These are phyloP conservation scores for Steinernema hermaphroditum DNA, from an alignment of 2,888 invertebrate species.

Conservation along the genomic window DNA sequence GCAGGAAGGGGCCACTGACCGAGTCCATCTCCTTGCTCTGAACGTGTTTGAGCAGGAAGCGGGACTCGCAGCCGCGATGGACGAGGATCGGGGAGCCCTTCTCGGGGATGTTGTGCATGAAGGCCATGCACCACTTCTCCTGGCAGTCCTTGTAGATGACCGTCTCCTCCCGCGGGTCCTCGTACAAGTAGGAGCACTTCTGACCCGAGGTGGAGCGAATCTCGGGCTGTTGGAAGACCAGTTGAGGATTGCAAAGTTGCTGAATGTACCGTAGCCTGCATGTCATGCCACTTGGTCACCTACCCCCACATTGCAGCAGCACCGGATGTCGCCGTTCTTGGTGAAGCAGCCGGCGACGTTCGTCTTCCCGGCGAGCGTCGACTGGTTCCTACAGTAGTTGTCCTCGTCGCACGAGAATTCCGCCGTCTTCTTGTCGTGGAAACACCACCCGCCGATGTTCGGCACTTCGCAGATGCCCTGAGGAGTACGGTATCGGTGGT, in stretches of 20 bases:
- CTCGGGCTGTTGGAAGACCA: conserved; percentile 26
- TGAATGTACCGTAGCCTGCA: conserved; percentile 4
- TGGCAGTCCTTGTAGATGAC: conserved; percentile 48
- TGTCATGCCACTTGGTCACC: not conserved
- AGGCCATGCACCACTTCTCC: conserved; percentile 56
- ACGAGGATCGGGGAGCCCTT: conserved; percentile 50
- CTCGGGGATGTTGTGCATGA: conserved; percentile 38
- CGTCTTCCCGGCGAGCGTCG: conserved; percentile 38
- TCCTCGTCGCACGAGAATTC: conserved; percentile 55
- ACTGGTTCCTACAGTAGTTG: conserved; percentile 43
- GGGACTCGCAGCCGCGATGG: conserved; percentile 49
- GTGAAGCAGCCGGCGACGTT: conserved; percentile 48
- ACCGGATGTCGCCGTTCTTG: conserved; percentile 45
- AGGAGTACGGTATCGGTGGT: not conserved
- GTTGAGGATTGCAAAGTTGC: conserved; percentile 33
- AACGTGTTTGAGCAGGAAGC: conserved; percentile 52
- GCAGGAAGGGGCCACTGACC: too few species aligned
- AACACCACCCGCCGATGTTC: conserved; percentile 57
- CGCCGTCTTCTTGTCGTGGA: conserved; percentile 55
- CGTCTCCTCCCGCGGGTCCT: conserved; percentile 46
- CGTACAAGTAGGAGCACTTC: conserved; percentile 33
- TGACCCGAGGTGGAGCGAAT: conserved; percentile 29
- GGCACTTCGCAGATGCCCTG: conserved; percentile 52
- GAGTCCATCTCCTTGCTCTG: conserved; percentile 40
- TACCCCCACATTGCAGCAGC: conserved; percentile 55